A percentile compares a stretch with the other conserved stretches of the same genome.
Conservation (phyloP, 1,140 invertebrate species). For the Macrotrachela quadricornifera region DNA sequence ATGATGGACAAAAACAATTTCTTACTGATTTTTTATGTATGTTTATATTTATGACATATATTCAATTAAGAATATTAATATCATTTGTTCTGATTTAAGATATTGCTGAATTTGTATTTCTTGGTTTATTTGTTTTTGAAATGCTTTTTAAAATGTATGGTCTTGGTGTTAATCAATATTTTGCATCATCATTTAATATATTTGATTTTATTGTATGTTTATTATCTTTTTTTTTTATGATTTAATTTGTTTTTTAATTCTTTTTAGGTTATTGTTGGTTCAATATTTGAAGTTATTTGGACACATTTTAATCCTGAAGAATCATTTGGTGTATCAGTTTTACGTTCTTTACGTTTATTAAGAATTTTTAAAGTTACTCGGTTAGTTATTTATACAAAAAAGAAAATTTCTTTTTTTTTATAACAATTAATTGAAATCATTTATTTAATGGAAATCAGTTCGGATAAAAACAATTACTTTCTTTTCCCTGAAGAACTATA, state of each 20-base stretch:
- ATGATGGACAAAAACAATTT: constrained; percentile 82
- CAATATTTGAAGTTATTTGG: constrained; percentile 98
- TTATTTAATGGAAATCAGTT: too few relatives aligned
- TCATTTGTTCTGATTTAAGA: constrained; percentile 42
- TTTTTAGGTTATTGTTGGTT: constrained; percentile 58
- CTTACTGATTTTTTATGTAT: constrained; percentile 92
- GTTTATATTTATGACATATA: constrained; percentile 16
- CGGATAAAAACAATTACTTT: too few relatives aligned
- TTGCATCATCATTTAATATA: constrained; percentile 87
- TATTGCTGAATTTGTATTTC: constrained; percentile 89
- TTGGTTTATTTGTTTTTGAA: constrained; percentile 93
- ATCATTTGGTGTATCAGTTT: constrained; percentile 94
- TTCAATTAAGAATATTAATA: constrained; percentile 6
- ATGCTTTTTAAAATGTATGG: constrained; percentile 99
- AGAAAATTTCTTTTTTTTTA: too few relatives aligned
- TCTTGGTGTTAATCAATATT: constrained; percentile 82
- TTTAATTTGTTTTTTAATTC: constrained; percentile 23
- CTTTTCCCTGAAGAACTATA: too few relatives aligned
- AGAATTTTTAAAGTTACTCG: constrained; percentile 90
- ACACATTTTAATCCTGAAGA: constrained; percentile 69
- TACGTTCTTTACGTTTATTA: constrained; percentile 83
- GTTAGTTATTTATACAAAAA: constrained; percentile 21
- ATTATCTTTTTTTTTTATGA: constrained; percentile 22
- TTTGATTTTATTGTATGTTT: constrained; percentile 74
- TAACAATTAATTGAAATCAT: too few relatives aligned